Evolutionary conservation across 1,140 invertebrate genomes (phyloP).

Genomic region (Cyclina sinensis): DNA sequence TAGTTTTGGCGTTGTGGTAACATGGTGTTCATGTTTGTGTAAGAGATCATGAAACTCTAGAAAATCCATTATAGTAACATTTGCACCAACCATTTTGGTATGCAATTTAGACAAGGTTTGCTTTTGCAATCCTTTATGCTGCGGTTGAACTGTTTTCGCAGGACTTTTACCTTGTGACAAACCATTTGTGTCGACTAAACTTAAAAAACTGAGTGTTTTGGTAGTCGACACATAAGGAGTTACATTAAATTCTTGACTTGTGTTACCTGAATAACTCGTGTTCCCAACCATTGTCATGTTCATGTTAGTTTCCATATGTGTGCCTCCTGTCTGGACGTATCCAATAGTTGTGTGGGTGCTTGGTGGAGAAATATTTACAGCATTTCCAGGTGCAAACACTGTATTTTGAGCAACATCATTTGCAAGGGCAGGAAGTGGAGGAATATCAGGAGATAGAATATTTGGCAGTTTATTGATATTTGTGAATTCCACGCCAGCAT

Average conservation of each 20-base stretch:
- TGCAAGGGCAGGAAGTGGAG: not conserved
- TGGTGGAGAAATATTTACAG: not conserved
- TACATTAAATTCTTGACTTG: not conserved
- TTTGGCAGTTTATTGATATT: not conserved
- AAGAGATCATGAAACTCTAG: slow-evolving; percentile 15
- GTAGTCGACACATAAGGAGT: not conserved
- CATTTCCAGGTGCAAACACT: not conserved
- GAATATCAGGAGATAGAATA: not conserved
- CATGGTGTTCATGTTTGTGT: not conserved
- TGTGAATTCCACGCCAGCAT: not conserved
- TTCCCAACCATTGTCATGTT: not conserved
- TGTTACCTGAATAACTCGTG: not conserved
- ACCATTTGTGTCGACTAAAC: too few species aligned
- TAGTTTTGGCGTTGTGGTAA: not conserved
- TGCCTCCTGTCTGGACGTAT: not conserved
- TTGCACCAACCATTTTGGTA: not conserved
- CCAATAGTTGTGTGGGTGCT: not conserved
- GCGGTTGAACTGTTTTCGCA: not conserved
- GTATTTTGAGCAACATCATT: not conserved
- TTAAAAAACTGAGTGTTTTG: not conserved
- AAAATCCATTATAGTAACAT: slow-evolving; percentile 24
- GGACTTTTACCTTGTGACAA: not conserved
- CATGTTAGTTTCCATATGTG: not conserved
- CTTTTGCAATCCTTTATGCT: not conserved
- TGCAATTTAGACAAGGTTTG: not conserved